Evolutionary conservation across 2,797 vertebrate species (phyloP), one percentile per base, ranked within the genome.

Genomic region (Rallus crepitans): DNA sequence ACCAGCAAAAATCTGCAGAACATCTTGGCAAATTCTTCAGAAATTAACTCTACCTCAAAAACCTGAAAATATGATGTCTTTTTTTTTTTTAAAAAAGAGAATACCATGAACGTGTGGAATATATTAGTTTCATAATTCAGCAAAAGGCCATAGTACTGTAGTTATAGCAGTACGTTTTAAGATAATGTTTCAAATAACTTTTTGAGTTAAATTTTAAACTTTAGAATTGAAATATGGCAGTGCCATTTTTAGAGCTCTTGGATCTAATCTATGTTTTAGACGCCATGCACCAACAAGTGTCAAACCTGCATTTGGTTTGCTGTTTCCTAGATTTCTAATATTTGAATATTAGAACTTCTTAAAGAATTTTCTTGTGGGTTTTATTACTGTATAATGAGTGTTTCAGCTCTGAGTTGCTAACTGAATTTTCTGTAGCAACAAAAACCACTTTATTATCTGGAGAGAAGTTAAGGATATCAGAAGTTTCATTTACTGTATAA

Each of bases 1-100:
- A 94, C 72, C 89, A 97, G 96, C 95, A 94, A 96, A 96, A 94
- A 53, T 73, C 76, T 93, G 69, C 79, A 93, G 79, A 93, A 95
- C 52, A 96, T 94, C 84, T 81, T 96, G 94, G 94, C 87, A 92
- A 88, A 94, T 94, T 92, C 57, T 88, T 93, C 65, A 88, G 65
- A 91, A 91, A 86, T 94, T 89, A 93, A 76, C 64, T 94, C 73
- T 93, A 73, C 87, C 94, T 92, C 89, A 93, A 92, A 96, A 96
- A 77, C 61, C 70, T 92, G 87, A 75, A 95, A 95, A 57, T n/a
- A 82, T 75, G 27, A 60, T 39, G 13, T 33, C 15, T 10, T 9
- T 9, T 37, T 37, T 82, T 69, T 56, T 77, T 24, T 27, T 15
- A 50, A 24, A 48, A 24, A 93, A 80, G 40, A 71, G 80, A 89